phyloP scores from a whole-genome alignment of 2,888 invertebrate species.

The Parnassius smintheus region DNA sequence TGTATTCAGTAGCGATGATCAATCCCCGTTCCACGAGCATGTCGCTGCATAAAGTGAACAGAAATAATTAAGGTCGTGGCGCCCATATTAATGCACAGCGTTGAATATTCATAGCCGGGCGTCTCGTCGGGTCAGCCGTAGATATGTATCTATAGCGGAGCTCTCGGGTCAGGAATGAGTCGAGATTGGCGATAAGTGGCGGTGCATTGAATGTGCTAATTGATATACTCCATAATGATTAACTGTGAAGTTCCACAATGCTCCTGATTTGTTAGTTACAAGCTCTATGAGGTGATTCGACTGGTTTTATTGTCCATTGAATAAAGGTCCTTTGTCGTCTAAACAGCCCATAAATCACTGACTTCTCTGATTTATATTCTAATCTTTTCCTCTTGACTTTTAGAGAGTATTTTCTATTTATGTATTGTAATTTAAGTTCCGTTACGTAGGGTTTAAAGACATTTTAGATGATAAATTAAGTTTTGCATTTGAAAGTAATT shows the following conservation, averaged over 20 bases:
- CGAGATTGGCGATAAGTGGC: constrained; percentile 36
- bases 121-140: constrained; percentile 51
- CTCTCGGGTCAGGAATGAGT: constrained; percentile 35
- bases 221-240: constrained; percentile 24
- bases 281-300: background rate
- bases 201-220: constrained; percentile 26
- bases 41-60: constrained; percentile 58
- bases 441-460: too few species aligned
- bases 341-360: too few species aligned
- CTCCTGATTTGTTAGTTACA: constrained; percentile 19
- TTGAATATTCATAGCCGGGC: constrained; percentile 60
- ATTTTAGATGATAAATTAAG: too few species aligned
- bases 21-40: constrained; percentile 43
- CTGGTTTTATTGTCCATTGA: constrained; percentile 1
- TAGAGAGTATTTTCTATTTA: too few species aligned
- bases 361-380: too few species aligned
- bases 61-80: constrained; percentile 63
- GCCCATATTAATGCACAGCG: constrained; percentile 53
- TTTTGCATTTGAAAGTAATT: too few species aligned
- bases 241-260: constrained; percentile 17
- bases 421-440: too few species aligned
- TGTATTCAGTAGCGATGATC: constrained; percentile 13
- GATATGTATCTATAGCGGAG: constrained; percentile 34
- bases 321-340: background rate
- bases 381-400: too few species aligned